Base-by-base conservation (phyloP, 64 coral and sea anemone species). In the Montipora foliosa region DNA sequence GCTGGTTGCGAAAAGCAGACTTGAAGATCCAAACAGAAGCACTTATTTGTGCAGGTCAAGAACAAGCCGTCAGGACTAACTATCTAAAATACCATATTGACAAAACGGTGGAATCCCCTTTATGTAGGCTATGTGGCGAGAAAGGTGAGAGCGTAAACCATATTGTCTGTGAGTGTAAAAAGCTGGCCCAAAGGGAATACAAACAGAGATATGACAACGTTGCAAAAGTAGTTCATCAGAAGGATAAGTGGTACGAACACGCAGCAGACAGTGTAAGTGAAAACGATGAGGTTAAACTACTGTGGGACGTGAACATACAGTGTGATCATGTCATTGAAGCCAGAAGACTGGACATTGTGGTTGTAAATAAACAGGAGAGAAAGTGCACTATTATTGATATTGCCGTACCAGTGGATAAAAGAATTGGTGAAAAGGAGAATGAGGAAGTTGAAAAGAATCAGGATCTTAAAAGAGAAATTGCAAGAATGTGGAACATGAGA, bases 291-390 rank as follows among this genome's bases (percentile, higher is more conserved):
- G 22, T 88, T 12, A 45, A 88, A 74, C 19, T 88, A 46, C 44
- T 74, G 57, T 88, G 70, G 85, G 68, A 88, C 71, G 8, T 88
- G 19, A 88, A 60, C 85, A 88, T 51, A 52, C 85, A 88, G 3
- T 67, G 55, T 22, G 85, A 88, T 22, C 62, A 69, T 47, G 68
- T 67, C 19, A 88, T 47, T 14, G 64, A 88, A 75, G 85, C 67
- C 68, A 60, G 85, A 75, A 88, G 66, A 88, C 85, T 69, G 62
- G 85, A 74, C n/a, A 88, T 88, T 55, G 67, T 88, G 47, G 49
- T 88, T 52, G 85, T 88, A 52, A 75, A 75, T 45, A 88, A 69
- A 22, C 1, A 88, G 66, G 85, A 88, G 19, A 75, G 47, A 22
- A 47, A 75, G 47, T 88, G 85, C 68, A 88, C 8, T 24, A 49